Evolutionary conservation across 2,113 vertebrate species (phyloP).

Genomic region (Phodopus roborovskii): DNA sequence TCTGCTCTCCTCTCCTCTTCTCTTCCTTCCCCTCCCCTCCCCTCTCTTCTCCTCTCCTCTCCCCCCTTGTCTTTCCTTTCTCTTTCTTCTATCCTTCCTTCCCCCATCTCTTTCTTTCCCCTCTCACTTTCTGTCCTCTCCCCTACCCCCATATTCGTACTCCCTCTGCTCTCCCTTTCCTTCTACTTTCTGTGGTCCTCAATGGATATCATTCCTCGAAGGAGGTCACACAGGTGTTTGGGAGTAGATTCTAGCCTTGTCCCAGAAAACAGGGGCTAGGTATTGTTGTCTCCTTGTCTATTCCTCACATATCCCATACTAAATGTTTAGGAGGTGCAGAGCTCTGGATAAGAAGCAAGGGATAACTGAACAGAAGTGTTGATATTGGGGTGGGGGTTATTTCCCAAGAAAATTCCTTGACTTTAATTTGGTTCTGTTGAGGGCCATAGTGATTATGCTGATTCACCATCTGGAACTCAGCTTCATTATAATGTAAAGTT

Average conservation of each 20-base stretch:
- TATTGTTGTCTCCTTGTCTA: fast-evolving
- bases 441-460: background rate
- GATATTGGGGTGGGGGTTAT: background rate
- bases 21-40: no score
- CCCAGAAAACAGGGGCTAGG: background rate
- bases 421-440: background rate
- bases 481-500: background rate
- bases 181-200: background rate
- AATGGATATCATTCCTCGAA: background rate
- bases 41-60: no score
- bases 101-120: fast-evolving
- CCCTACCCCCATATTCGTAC: background rate
- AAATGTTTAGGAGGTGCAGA: background rate
- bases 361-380: background rate
- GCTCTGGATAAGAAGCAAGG: background rate
- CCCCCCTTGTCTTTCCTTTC: no score
- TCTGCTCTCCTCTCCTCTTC: no score
- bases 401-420: background rate
- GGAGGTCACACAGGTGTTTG: background rate
- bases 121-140: no score
- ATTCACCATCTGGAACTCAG: background rate
- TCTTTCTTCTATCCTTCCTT: no score
- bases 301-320: fast-evolving
- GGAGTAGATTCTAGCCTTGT: background rate
- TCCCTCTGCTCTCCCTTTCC: background rate